A percentile compares a stretch with the other conserved stretches of the same genome.
Evolutionary conservation across 2,113 vertebrate genomes (phyloP).

Genomic region (Dissostichus mawsoni): DNA sequence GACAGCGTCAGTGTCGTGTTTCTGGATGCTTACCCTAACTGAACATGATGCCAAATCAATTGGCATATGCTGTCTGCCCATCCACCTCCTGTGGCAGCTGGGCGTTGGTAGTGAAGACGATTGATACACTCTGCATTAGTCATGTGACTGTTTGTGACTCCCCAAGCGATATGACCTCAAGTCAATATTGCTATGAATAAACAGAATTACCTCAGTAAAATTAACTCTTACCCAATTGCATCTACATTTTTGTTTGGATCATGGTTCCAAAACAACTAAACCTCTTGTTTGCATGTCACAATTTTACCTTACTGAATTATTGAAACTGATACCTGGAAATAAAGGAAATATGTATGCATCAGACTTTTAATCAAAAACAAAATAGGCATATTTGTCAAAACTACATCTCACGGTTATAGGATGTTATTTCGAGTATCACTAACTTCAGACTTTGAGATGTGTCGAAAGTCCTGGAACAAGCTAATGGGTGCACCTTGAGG

Average conservation of each 20-base stretch:
- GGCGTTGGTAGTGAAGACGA: slow-evolving; percentile 29
- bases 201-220: background rate
- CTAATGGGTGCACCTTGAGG: background rate
- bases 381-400: background rate
- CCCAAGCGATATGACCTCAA: slow-evolving; percentile 20
- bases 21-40: slow-evolving; percentile 29
- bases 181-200: slow-evolving; percentile 8
- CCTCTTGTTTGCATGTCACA: background rate
- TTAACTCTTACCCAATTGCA: background rate
- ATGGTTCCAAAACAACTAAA: background rate
- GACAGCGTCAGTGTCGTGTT: slow-evolving; percentile 55
- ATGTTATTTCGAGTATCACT: background rate
- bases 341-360: background rate
- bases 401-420: background rate
- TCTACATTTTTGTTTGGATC: background rate
- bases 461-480: background rate
- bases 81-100: slow-evolving; percentile 20
- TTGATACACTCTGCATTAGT: slow-evolving; percentile 16
- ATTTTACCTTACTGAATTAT: background rate
- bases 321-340: background rate
- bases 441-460: background rate
- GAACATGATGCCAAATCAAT: slow-evolving; percentile 69
- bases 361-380: background rate
- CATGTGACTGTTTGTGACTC: slow-evolving; percentile 15
- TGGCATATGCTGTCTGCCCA: background rate